A percentile compares a stretch with the other conserved stretches of the same genome.
phyloP scores from a whole-genome alignment of 92 coral and sea anemone genomes.

The Siderastrea siderea region DNA sequence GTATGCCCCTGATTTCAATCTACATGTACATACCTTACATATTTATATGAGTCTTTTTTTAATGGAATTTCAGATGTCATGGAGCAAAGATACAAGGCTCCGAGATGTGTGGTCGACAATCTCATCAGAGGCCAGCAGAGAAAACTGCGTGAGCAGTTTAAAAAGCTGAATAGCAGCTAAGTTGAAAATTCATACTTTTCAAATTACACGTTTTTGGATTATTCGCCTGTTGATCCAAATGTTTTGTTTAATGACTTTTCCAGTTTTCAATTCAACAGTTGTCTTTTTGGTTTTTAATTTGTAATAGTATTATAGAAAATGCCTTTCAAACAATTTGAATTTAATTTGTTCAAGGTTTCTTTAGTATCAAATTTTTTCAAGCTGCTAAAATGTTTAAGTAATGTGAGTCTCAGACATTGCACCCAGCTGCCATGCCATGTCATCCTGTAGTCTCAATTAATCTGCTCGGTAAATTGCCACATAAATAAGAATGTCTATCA shows the following conservation, averaged over 20 bases:
- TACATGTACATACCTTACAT: neutral
- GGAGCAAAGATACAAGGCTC: neutral
- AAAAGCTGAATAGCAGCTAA: neutral
- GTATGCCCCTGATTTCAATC: neutral
- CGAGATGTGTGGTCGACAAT: conserved; percentile 13
- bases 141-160: conserved; percentile 7
- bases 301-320: neutral
- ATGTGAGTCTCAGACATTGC: no score
- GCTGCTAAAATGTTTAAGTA: neutral
- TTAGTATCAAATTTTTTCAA: neutral
- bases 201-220: no score
- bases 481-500: no score
- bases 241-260: neutral
- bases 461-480: no score
- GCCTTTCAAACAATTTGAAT: neutral
- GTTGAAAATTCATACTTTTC: neutral
- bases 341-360: conserved; percentile 6
- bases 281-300: no score
- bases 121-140: conserved; percentile 27
- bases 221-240: no score
- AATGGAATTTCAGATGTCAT: conserved; percentile 8
- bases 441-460: no score
- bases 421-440: no score
- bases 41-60: neutral
- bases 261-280: neutral